Evolutionary conservation across 2,113 vertebrate genomes (phyloP), one percentile per base, ranked within the genome.

Genomic region (Poeciliopsis turrubarensis): DNA sequence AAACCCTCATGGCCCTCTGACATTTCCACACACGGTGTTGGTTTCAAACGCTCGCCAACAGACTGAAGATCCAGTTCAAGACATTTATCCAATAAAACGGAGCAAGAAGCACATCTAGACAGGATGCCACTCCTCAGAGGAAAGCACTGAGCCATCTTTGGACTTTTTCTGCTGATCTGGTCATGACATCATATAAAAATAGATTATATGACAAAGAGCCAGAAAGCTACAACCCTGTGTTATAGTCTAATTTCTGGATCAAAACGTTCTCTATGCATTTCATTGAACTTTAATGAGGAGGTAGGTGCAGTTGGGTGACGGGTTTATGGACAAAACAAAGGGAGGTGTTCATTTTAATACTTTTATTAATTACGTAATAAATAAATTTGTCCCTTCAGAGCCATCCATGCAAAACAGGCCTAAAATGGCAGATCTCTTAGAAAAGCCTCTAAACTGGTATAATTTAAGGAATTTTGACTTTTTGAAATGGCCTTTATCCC

Each of bases 1-100:
- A 37, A 84, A 82, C 65, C 61, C 37, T 66, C 65, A 62, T 68
- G 86, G 69, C 73, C 78, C 75, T 86, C 62, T 93, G 91, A 92
- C 91, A 90, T 93, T 93, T 89, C 64, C 80, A 82, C 82, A 78
- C 47, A 61, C 17, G 85, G 91, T 89, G 75, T 92, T 79, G 13
- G 78, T 68, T 91, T 89, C 82, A 84, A 77, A 66, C 8, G 11
- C 63, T 66, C 51, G 5, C 37, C 47, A 13, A 37, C 2, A 29
- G n/a, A 37, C 44, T 32, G 44, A 29, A 15, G 30, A 39, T 67
- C 34, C 19, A 15, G 32, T 66, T 15, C 26, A 25, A 25, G 22
- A 65, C 26, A 5, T 13, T 27, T 29, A 19, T 9, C 44, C 44
- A 19, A 47, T 47, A 19, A 64, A 31, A 19, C 17, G 9, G 61